These are phyloP conservation scores for Camponotus vicinus DNA, from an alignment of 1,140 invertebrate genomes.

Conservation along the genomic window DNA sequence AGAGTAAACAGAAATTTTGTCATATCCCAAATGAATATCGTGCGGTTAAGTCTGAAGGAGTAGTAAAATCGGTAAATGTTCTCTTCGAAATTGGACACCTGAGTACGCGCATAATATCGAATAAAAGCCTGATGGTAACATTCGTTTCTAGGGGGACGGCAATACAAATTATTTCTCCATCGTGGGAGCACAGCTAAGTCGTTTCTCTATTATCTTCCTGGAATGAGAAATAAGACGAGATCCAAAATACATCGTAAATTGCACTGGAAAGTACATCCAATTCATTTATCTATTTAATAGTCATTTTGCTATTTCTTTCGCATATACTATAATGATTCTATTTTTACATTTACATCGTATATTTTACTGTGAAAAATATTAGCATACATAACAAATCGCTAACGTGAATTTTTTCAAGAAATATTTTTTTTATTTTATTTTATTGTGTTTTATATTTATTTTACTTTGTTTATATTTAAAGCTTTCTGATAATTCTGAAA, in stretches of 20 bases:
- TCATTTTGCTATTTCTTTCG: neutral
- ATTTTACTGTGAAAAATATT: neutral
- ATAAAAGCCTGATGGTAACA: constrained; percentile 54
- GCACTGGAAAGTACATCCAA: neutral
- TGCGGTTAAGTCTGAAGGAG: constrained; percentile 46
- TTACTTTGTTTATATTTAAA: neutral
- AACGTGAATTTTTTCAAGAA: neutral
- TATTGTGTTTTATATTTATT: constrained; percentile 3
- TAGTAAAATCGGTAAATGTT: constrained; percentile 37
- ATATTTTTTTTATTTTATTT: neutral
- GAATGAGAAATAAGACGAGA: neutral
- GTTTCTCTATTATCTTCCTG: neutral
- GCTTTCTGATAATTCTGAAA: neutral
- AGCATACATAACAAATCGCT: neutral
- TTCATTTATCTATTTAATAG: neutral
- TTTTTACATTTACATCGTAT: neutral
- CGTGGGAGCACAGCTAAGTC: neutral
- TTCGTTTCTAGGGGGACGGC: constrained; percentile 9
- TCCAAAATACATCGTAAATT: neutral
- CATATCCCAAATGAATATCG: constrained; percentile 27
- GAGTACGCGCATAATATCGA: constrained; percentile 46
- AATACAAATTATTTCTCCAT: constrained; percentile 60
- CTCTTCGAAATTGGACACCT: constrained; percentile 75
- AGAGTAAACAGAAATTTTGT: constrained; percentile 56
- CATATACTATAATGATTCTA: neutral